Percentiles rank a stretch among this genome's conserved stretches.
phyloP scores from a whole-genome alignment of 2,888 invertebrate genomes.

The Sinodicranocentrus sp. region DNA sequence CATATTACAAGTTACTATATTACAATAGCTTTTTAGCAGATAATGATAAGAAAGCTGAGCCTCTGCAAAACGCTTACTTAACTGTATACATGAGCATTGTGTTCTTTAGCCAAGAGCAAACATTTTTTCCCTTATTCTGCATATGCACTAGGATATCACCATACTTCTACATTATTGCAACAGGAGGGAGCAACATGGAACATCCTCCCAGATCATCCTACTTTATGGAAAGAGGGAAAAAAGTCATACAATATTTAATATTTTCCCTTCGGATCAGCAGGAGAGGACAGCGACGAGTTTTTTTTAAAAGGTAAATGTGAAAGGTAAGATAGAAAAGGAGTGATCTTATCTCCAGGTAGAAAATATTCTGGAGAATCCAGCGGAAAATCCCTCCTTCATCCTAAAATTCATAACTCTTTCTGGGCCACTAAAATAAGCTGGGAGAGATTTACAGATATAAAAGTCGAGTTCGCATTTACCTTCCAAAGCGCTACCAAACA shows the following conservation, averaged over 20 bases:
- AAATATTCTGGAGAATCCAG: constrained; percentile 25
- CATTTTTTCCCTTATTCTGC: too few species aligned
- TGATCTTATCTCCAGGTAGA: constrained; percentile 36
- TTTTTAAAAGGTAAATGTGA: not conserved
- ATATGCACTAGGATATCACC: too few species aligned
- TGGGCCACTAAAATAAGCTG: not conserved
- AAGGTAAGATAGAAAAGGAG: not conserved
- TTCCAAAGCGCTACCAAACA: too few species aligned
- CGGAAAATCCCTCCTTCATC: constrained; percentile 46
- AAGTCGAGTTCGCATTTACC: not conserved
- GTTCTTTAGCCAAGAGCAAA: too few species aligned
- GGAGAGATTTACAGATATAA: not conserved
- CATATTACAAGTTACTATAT: too few species aligned
- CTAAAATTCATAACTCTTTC: constrained; percentile 45
- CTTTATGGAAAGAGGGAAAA: constrained; percentile 28
- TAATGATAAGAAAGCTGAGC: too few species aligned
- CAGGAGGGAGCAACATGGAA: not conserved
- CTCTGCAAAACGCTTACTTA: too few species aligned
- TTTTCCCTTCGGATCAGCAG: constrained; percentile 11
- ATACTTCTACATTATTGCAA: too few species aligned
- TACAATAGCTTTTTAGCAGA: too few species aligned
- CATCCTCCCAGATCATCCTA: constrained; percentile 26
- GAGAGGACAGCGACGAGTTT: not conserved
- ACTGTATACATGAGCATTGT: too few species aligned
- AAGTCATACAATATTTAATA: constrained; percentile 56